These are phyloP conservation scores for Carassius auratus DNA, from an alignment of 2,113 vertebrate genomes.

Conservation along the genomic window DNA sequence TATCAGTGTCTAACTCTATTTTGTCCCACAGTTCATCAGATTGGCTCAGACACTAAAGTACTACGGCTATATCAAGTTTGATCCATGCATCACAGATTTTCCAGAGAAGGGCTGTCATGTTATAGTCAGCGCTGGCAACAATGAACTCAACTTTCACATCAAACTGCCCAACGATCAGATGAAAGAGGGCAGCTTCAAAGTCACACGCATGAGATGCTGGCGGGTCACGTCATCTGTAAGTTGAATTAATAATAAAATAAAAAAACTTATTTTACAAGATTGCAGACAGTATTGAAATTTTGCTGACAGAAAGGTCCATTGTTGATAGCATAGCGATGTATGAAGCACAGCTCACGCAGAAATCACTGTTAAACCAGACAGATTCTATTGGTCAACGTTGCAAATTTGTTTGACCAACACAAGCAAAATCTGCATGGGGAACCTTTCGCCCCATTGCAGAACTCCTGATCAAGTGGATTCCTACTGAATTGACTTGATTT, in stretches of 20 bases:
- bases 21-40: slow-evolving; percentile 85
- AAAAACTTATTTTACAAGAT: background rate
- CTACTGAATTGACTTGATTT: background rate
- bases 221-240: slow-evolving; percentile 96
- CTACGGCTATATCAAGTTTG: slow-evolving; percentile 96
- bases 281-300: background rate
- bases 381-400: background rate
- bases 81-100: slow-evolving; percentile 95
- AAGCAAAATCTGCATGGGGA: background rate
- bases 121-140: slow-evolving; percentile 94
- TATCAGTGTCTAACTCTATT: background rate
- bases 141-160: slow-evolving; percentile 97
- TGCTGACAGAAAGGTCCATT: background rate
- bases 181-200: slow-evolving; percentile 98
- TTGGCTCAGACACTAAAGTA: slow-evolving; percentile 96
- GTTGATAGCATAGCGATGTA: background rate
- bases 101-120: slow-evolving; percentile 96
- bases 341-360: background rate
- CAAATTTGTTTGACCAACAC: background rate
- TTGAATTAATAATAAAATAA: slow-evolving; percentile 45
- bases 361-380: background rate
- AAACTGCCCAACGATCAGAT: slow-evolving; percentile 92
- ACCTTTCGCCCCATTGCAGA: background rate
- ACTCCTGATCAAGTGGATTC: background rate
- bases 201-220: slow-evolving; percentile 98